Base-by-base conservation (phyloP, 2,888 invertebrate species). In the Tanaodytes sp. region DNA sequence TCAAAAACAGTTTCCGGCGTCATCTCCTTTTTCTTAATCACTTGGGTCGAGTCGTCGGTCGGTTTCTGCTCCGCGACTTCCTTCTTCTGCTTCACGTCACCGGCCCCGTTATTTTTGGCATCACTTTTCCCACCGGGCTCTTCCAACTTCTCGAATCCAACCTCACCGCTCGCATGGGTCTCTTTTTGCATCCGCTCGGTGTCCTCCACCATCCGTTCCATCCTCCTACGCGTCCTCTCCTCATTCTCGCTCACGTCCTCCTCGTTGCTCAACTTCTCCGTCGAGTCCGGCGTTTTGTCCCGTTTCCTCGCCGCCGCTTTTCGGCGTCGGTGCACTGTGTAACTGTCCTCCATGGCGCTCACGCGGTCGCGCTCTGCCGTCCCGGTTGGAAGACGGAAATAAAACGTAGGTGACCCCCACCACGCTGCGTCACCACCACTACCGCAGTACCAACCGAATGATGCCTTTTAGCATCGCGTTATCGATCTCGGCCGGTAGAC, bases 301-400 rank as follows among this genome's bases (percentile, higher is more conserved):
- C 82, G 81, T 55, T 75, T 80, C 46, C 75, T 81, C 27, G 78
- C 79, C 12, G 76, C 77, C 15, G 81, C 82, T 61, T 83, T 81
- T 19, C 84, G 81, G 43, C 84, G 82, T 71, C 83, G 75, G 72
- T 84, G 82, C 72, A 83, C 81, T 73, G 79, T 78, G 75, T 84
- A 84, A 76, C 82, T 83, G 73, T 84, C 83, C 77, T 84, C 84
- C 83, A 85, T 85, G 49, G 51, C 73, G 48, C 72, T 71, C 55
- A 59, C 46, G 46, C 43, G 52, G 63, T 61, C 52, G 46, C 55
- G 64, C 65, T 62, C 72, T 64, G 65, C 23, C 58, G 62, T 30
- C 67, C 61, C 65, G 61, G 70, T 62, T 54, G 58, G 64, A 57
- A 67, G 80, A 82, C 82, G 67, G 79, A 83, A 83, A 83, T 83